A percentile compares a stretch with the other conserved stretches of the same genome.
Conservation (phyloP, 2,888 invertebrate genomes). For the Melieria omissa region DNA sequence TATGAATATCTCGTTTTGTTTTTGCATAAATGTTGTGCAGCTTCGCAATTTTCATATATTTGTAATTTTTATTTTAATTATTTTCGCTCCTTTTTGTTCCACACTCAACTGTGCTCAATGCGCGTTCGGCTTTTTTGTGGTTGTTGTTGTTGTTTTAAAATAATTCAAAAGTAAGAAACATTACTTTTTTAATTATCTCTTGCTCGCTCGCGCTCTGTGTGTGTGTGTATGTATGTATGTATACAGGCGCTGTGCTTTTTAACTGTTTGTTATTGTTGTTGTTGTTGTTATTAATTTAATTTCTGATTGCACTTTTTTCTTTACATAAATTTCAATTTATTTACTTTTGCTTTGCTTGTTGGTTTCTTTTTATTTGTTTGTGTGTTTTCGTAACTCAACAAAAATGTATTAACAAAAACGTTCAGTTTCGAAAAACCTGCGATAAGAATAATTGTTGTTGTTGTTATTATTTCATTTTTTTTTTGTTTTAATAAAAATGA, state of each 20-base stretch:
- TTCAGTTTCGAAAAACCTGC: slow-evolving; percentile 39
- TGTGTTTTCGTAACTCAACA: slow-evolving; percentile 51
- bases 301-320: slow-evolving; percentile 42
- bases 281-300: slow-evolving; percentile 33
- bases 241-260: not conserved
- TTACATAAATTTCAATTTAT: slow-evolving; percentile 26
- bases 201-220: not conserved
- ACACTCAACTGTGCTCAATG: no score
- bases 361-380: slow-evolving; percentile 32
- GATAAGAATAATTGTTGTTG: slow-evolving; percentile 33
- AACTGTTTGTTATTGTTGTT: slow-evolving; percentile 32
- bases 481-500: not conserved
- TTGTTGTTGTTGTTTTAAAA: slow-evolving; percentile 44
- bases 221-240: not conserved
- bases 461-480: not conserved
- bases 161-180: slow-evolving; percentile 54
- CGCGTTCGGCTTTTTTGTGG: not conserved
- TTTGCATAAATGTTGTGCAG: slow-evolving; percentile 40
- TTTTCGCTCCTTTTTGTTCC: slow-evolving; percentile 41
- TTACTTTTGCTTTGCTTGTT: slow-evolving; percentile 36
- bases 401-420: slow-evolving; percentile 43
- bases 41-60: slow-evolving; percentile 43
- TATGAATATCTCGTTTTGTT: slow-evolving; percentile 24
- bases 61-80: slow-evolving; percentile 36
- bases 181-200: slow-evolving; percentile 56